These are phyloP conservation scores for Parasteatoda tepidariorum DNA, from an alignment of 1,140 invertebrate genomes.

Conservation along the genomic window DNA sequence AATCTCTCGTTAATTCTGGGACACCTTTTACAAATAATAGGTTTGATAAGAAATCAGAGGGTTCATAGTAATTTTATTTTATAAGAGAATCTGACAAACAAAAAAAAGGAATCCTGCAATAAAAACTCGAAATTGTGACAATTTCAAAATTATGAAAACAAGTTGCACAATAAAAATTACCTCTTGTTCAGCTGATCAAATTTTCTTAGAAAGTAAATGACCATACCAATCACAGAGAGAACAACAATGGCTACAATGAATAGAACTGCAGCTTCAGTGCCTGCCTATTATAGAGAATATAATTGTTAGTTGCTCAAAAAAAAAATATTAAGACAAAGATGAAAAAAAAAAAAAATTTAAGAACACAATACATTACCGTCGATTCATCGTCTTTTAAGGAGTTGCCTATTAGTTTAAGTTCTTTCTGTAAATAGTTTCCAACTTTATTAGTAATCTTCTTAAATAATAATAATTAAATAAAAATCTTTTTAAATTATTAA, in stretches of 20 bases:
- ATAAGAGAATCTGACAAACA: not conserved
- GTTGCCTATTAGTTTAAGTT: not conserved
- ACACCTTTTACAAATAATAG: not conserved
- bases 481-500: too few species aligned
- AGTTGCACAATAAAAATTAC: not conserved
- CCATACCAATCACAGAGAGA: conserved; percentile 44
- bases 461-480: too few species aligned
- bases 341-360: not conserved
- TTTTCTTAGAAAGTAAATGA: conserved; percentile 47
- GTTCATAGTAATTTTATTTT: not conserved
- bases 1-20: not conserved
- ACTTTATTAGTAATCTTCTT: too few species aligned
- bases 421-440: conserved; percentile 14
- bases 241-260: conserved; percentile 51
- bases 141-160: not conserved
- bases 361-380: not conserved
- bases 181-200: conserved; percentile 51
- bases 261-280: conserved; percentile 33
- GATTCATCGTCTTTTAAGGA: conserved; percentile 9
- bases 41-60: not conserved
- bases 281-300: conserved; percentile 10
- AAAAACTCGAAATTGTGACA: not conserved
- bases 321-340: not conserved
- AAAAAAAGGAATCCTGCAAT: too few species aligned
- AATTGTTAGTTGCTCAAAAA: too few species aligned